Base-by-base conservation (phyloP, 2,113 vertebrate genomes). In the Meriones unguiculatus region DNA sequence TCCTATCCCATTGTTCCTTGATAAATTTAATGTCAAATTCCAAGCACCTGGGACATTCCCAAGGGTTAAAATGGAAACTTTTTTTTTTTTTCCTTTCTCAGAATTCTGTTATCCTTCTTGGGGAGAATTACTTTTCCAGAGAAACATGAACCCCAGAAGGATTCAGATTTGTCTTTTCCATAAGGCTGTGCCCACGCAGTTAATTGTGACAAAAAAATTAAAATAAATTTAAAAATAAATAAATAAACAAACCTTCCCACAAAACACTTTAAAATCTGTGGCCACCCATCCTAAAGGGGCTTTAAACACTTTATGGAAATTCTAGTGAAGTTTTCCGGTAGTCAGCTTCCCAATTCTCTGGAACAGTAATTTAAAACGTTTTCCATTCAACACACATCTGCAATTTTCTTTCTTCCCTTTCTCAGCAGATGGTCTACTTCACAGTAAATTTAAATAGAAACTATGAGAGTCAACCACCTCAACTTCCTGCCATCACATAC, bases 311-410 rank as follows among this genome's bases (percentile, higher is more conserved):
- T 87, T 52, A 81, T 69, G 92, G 92, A 84, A 95, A 96, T 96
- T 95, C 94, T 77, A 90, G 93, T 69, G 67, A 95, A 64, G 62
- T 32, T 73, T 89, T 92, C 91, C 59, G 65, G 89, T 76, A 90
- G 67, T 88, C 62, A 82, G 82, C 54, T 87, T 95, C 70, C 65
- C 8, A 20, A 78, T 57, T 96, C 65, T 92, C 70, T 95, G 65
- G 85, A 96, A 97, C 80, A 62, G 28, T 85, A 93, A 94, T 95
- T 97, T 96, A 90, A 97, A 96, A 98, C 59, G 50, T 90, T 97
- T 97, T 90, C 88, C 89, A 96, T 76, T 95, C 90, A 86, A 64
- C 15, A 92, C 86, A 92, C 85, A 97, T 95, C 95, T 96, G 92
- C 54, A 95, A 85, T 96, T 92, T 97, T 95, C 92, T 97, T 94